These are phyloP conservation scores for Polypedilum pembai DNA, from an alignment of 1,140 invertebrate genomes.

Conservation along the genomic window DNA sequence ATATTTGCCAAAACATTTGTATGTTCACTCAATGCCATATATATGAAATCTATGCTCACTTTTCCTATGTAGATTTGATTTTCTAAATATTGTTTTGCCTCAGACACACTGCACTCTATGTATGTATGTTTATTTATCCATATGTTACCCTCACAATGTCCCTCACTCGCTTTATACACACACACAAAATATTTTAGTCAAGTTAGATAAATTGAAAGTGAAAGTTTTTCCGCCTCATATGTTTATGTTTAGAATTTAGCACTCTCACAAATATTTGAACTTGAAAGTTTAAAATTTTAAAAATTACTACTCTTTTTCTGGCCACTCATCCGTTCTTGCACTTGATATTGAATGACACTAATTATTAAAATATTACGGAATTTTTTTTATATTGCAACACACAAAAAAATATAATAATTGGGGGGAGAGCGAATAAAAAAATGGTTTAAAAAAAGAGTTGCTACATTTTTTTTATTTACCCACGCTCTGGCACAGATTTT, in stretches of 20 bases:
- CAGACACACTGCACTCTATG: not conserved
- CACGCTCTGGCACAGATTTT: conserved; percentile 8
- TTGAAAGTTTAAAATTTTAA: too few relatives aligned
- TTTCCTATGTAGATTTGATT: not conserved
- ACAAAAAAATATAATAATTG: not conserved
- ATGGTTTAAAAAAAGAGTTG: conserved; percentile 4
- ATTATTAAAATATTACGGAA: conserved; percentile 14
- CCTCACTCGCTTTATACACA: not conserved
- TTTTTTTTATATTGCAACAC: not conserved
- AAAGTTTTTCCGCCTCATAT: not conserved
- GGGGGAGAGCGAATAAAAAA: not conserved
- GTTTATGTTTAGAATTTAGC: not conserved
- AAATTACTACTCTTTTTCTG: not conserved
- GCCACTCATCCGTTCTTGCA: not conserved
- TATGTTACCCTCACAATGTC: not conserved
- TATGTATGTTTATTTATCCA: not conserved
- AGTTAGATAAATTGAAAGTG: conserved; percentile 4
- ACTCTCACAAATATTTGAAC: too few relatives aligned
- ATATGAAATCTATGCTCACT: too few relatives aligned
- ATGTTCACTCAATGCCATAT: too few relatives aligned
- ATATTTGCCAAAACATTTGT: not conserved
- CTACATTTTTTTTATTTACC: not conserved
- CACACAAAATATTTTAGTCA: conserved; percentile 3
- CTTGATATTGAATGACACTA: not conserved
- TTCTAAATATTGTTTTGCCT: conserved; percentile 15